These are phyloP conservation scores for Nasonia longicornis DNA, from an alignment of 1,140 invertebrate genomes.

Conservation along the genomic window DNA sequence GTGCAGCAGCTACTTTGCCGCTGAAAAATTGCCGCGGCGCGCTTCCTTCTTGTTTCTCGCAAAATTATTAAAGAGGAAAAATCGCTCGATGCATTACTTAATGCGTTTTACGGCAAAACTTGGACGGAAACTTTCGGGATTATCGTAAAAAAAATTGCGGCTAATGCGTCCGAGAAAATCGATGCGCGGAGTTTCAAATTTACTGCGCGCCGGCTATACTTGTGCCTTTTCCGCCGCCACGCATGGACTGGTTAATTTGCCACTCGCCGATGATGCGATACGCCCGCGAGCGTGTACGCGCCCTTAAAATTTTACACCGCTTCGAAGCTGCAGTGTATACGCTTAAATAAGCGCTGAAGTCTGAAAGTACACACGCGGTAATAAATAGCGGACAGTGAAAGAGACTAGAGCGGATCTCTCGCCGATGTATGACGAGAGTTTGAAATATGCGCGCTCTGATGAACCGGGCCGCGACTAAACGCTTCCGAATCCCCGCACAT, in stretches of 20 bases:
- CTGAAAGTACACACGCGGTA: too few relatives aligned
- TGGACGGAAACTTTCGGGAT: background rate
- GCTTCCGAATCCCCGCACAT: background rate
- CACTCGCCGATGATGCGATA: too few relatives aligned
- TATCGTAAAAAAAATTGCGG: constrained; percentile 28
- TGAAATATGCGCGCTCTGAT: too few relatives aligned
- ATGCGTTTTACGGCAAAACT: background rate
- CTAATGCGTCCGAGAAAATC: constrained; percentile 20
- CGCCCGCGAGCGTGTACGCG: too few relatives aligned
- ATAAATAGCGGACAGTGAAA: too few relatives aligned
- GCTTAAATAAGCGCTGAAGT: too few relatives aligned
- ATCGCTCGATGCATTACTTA: constrained; percentile 12
- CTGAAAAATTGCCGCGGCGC: constrained; percentile 4
- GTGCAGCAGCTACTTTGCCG: background rate
- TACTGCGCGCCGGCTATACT: background rate
- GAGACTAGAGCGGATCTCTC: too few relatives aligned
- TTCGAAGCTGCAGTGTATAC: too few relatives aligned
- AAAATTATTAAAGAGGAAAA: constrained; percentile 37
- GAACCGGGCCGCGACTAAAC: background rate
- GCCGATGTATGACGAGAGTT: too few relatives aligned
- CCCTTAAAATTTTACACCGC: too few relatives aligned
- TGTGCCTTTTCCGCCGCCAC: background rate
- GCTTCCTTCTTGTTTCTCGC: background rate
- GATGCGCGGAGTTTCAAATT: background rate
- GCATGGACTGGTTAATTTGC: background rate